These are phyloP conservation scores for Melanophora roralis DNA, from an alignment of 2,888 invertebrate genomes.

Conservation along the genomic window DNA sequence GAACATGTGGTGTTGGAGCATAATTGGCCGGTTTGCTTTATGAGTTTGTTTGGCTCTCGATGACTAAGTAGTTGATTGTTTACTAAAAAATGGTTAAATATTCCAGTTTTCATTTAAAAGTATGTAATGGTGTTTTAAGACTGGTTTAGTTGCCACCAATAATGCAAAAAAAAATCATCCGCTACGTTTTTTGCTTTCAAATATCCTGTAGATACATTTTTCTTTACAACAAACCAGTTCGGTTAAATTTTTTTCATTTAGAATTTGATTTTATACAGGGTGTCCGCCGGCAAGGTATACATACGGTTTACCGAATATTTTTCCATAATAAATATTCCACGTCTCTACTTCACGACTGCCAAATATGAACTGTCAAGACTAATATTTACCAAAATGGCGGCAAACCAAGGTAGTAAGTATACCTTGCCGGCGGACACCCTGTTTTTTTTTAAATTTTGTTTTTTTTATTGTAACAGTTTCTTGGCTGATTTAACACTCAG, in stretches of 20 bases:
- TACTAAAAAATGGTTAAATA: conserved; percentile 7
- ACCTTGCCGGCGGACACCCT: no score
- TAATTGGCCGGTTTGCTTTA: conserved; percentile 2
- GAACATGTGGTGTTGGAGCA: conserved; percentile 22
- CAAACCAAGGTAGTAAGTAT: no score
- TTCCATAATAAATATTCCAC: no score
- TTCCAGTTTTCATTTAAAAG: conserved; percentile 42
- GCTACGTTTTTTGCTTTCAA: conserved; percentile 19
- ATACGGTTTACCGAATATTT: no score
- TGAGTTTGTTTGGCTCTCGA: neutral
- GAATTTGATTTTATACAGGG: no score
- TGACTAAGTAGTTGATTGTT: conserved; percentile 8
- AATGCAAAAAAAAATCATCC: conserved; percentile 41
- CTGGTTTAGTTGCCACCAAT: conserved; percentile 42
- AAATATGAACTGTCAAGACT: no score
- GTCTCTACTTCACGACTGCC: no score
- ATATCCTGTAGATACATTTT: conserved; percentile 50
- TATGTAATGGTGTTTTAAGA: conserved; percentile 52
- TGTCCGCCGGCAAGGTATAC: no score
- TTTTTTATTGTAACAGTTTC: neutral
- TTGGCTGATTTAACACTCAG: neutral
- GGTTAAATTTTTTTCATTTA: no score
- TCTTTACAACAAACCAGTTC: conserved; percentile 50
- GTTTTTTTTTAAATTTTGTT: neutral
- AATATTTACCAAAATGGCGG: no score